Percentiles rank a stretch among this genome's conserved stretches.
phyloP scores from a whole-genome alignment of 2,797 vertebrate genomes.

The Potorous gilbertii region DNA sequence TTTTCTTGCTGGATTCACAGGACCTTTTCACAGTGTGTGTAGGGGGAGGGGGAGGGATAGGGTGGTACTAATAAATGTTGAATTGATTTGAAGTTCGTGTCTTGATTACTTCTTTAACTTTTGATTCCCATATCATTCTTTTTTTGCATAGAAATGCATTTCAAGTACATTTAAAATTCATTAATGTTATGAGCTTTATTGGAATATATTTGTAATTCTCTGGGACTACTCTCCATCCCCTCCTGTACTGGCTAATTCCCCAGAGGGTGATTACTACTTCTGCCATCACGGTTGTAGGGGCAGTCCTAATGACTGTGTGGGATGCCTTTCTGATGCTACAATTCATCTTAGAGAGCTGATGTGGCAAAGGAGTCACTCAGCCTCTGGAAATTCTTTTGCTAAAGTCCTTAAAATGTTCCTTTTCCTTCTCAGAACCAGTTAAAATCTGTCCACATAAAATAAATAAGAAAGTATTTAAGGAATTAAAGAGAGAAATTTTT shows the following conservation, averaged over 20 bases:
- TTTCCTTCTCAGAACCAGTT: too few relatives aligned
- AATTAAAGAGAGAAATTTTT: too few relatives aligned
- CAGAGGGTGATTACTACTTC: background rate
- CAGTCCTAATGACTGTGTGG: background rate
- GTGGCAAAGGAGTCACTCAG: too few relatives aligned
- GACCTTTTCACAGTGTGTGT: background rate
- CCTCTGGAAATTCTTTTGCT: too few relatives aligned
- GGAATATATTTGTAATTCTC: too few relatives aligned
- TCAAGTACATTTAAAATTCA: slow-evolving; percentile 43
- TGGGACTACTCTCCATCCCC: too few relatives aligned
- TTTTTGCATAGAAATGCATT: slow-evolving; percentile 38
- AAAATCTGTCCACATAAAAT: too few relatives aligned
- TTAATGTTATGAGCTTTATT: slow-evolving; percentile 35
- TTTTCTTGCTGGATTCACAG: background rate
- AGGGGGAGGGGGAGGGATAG: too few relatives aligned
- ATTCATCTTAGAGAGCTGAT: background rate
- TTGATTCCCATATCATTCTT: slow-evolving; percentile 1
- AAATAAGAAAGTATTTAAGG: too few relatives aligned
- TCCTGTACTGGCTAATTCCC: background rate
- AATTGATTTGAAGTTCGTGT: slow-evolving; percentile 18
- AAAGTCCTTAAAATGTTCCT: too few relatives aligned
- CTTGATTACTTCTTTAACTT: slow-evolving; percentile 47
- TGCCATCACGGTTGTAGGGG: background rate
- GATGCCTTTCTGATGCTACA: background rate
- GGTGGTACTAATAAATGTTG: background rate